These are phyloP conservation scores for Cryptophagus acutangulus DNA, from an alignment of 2,888 invertebrate species.

Conservation along the genomic window DNA sequence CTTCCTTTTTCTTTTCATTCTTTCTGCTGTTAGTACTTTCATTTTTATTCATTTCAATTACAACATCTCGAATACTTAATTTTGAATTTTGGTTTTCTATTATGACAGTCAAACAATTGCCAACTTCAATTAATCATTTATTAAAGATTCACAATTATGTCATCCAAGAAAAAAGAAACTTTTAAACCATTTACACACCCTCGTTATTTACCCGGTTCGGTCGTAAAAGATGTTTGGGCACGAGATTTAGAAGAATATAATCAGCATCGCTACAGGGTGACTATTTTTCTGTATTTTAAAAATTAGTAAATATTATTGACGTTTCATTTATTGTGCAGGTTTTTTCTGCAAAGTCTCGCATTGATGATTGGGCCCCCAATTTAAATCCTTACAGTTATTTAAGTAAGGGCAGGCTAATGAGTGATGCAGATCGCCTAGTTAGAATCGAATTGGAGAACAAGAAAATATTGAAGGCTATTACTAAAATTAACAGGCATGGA, in stretches of 20 bases:
- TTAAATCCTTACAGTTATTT: constrained; percentile 53
- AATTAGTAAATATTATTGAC: not conserved
- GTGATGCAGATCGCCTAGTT: constrained; percentile 45
- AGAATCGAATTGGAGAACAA: constrained; percentile 55
- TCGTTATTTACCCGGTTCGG: constrained; percentile 37
- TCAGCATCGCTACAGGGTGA: constrained; percentile 32
- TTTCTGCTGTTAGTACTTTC: too few species aligned
- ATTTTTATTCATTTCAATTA: not conserved
- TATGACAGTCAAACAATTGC: not conserved
- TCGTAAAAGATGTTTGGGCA: constrained; percentile 16
- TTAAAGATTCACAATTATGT: not conserved
- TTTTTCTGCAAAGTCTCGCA: constrained; percentile 34
- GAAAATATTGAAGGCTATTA: constrained; percentile 55
- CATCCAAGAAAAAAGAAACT: constrained; percentile 43
- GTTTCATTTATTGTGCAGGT: constrained; percentile 21
- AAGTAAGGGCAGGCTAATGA: constrained; percentile 44
- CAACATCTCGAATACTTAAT: not conserved
- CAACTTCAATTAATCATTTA: not conserved
- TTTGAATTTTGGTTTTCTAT: not conserved
- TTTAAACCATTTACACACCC: constrained; percentile 19
- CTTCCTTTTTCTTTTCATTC: too few species aligned
- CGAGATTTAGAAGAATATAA: constrained; percentile 34
- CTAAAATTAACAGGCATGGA: constrained; percentile 51
- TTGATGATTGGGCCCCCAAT: constrained; percentile 54
- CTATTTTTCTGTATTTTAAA: constrained; percentile 4